Percentiles rank a stretch among this genome's conserved stretches.
Evolutionary conservation across 1,140 invertebrate species (phyloP).

Genomic region (Anagrus nilaparvatae): DNA sequence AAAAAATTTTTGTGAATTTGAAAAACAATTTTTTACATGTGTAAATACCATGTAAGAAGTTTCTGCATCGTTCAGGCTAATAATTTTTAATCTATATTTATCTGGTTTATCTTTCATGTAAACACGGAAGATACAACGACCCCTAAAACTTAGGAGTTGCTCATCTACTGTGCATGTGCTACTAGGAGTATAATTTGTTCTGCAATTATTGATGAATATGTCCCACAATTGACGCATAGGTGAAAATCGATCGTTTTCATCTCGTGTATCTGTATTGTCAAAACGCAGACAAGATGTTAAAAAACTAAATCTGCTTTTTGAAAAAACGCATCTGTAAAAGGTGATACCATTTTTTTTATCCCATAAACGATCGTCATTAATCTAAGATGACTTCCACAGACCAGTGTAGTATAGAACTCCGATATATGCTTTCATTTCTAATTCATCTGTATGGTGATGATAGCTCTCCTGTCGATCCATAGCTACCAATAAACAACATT

Average conservation of each 20-base stretch:
- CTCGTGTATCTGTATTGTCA: constrained; percentile 25
- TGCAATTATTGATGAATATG: constrained; percentile 19
- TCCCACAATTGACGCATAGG: constrained; percentile 30
- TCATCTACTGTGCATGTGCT: constrained; percentile 27
- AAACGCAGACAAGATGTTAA: constrained; percentile 28
- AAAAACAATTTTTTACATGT: no score
- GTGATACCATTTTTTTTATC: constrained; percentile 7
- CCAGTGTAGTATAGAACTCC: constrained; percentile 10
- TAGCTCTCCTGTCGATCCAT: constrained; percentile 5
- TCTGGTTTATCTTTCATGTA: constrained; percentile 32
- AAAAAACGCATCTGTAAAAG: constrained; percentile 25
- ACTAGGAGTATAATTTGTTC: constrained; percentile 11
- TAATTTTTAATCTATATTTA: constrained; percentile 18
- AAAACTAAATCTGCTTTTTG: constrained; percentile 28
- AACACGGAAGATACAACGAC: constrained; percentile 25
- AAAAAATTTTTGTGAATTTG: no score
- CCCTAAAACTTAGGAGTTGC: constrained; percentile 26
- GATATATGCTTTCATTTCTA: constrained; percentile 9
- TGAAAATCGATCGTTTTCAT: constrained; percentile 25
- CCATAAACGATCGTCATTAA: constrained; percentile 9
- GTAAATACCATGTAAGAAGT: constrained; percentile 17
- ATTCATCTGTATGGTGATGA: constrained; percentile 6
- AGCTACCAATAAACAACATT: background rate
- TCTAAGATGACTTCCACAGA: constrained; percentile 6
- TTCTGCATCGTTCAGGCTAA: constrained; percentile 12